A percentile compares a stretch with the other conserved stretches of the same genome.
Conservation (phyloP, 23 tunicate genomes). For the Diplosoma virens region DNA sequence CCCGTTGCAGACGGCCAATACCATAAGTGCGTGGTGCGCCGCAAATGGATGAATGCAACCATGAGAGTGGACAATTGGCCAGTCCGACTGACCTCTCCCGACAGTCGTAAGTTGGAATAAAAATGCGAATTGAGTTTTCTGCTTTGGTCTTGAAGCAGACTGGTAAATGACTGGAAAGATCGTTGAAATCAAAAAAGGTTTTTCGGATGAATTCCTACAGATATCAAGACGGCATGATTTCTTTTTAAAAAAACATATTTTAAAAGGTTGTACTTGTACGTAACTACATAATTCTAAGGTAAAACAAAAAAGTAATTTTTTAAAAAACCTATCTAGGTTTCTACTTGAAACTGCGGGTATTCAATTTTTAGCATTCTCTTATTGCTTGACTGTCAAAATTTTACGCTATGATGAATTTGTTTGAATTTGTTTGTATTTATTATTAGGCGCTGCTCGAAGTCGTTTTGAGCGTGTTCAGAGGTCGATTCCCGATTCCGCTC, state of each 20-base stretch:
- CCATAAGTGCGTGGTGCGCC: slow-evolving; percentile 45
- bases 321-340: too few relatives aligned
- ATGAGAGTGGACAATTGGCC: slow-evolving; percentile 80
- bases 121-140: not conserved
- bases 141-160: not conserved
- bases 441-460: slow-evolving; percentile 63
- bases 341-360: too few relatives aligned
- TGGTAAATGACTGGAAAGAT: too few relatives aligned
- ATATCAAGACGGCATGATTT: too few relatives aligned
- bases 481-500: slow-evolving; percentile 61
- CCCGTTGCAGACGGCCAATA: slow-evolving; percentile 73
- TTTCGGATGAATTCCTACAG: too few relatives aligned
- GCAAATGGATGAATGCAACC: slow-evolving; percentile 83
- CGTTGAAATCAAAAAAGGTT: too few relatives aligned
- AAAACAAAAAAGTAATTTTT: not conserved
- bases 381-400: not conserved
- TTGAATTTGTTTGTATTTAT: too few relatives aligned
- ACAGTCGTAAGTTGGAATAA: not conserved
- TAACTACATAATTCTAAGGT: not conserved
- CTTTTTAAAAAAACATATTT: too few relatives aligned
- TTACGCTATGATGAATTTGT: too few relatives aligned
- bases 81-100: not conserved
- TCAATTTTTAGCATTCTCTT: too few relatives aligned
- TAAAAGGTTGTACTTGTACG: too few relatives aligned
- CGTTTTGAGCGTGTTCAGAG: slow-evolving; percentile 52